A percentile compares a stretch with the other conserved stretches of the same genome.
Evolutionary conservation across 2,888 invertebrate species (phyloP).

Genomic region (Hyles lineata): DNA sequence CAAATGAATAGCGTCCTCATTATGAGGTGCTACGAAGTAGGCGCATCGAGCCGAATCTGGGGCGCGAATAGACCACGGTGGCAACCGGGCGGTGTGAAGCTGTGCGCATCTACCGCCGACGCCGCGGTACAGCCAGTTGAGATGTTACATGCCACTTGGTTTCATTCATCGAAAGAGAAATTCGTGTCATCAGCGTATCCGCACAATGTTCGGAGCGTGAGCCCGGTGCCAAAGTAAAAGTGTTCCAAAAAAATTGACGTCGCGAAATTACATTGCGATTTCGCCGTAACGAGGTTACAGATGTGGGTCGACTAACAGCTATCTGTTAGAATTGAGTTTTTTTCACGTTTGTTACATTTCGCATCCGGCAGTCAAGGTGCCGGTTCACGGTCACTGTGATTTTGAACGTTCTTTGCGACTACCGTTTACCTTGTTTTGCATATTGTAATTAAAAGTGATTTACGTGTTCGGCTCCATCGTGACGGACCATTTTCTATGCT

Average conservation of each 20-base stretch:
- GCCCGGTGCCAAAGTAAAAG: slow-evolving; percentile 80
- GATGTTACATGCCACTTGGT: slow-evolving; percentile 13
- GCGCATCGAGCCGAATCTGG: slow-evolving; percentile 5
- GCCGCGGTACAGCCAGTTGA: slow-evolving; percentile 1
- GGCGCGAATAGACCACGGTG: slow-evolving; percentile 15
- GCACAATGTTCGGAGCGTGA: slow-evolving; percentile 62
- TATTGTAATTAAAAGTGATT: slow-evolving; percentile 47
- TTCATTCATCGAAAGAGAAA: slow-evolving; percentile 80
- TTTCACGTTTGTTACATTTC: slow-evolving; percentile 63
- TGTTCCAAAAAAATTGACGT: slow-evolving; percentile 81
- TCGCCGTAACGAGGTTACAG: slow-evolving; percentile 79
- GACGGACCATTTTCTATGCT: slow-evolving; percentile 27
- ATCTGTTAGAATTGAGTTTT: slow-evolving; percentile 71
- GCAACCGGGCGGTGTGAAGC: not conserved
- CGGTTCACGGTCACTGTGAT: slow-evolving; percentile 68
- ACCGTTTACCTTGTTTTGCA: slow-evolving; percentile 45
- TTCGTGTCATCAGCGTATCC: slow-evolving; percentile 79
- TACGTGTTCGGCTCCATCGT: slow-evolving; percentile 39
- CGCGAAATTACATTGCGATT: slow-evolving; percentile 85
- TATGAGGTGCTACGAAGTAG: not conserved
- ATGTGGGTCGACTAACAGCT: slow-evolving; percentile 83
- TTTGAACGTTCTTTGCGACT: slow-evolving; percentile 50
- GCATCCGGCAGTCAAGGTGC: slow-evolving; percentile 61
- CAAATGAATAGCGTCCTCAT: not conserved
- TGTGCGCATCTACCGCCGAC: not conserved